These are phyloP conservation scores for Microcebus griseorufus DNA, from an alignment of 2,113 vertebrate genomes.

Conservation along the genomic window DNA sequence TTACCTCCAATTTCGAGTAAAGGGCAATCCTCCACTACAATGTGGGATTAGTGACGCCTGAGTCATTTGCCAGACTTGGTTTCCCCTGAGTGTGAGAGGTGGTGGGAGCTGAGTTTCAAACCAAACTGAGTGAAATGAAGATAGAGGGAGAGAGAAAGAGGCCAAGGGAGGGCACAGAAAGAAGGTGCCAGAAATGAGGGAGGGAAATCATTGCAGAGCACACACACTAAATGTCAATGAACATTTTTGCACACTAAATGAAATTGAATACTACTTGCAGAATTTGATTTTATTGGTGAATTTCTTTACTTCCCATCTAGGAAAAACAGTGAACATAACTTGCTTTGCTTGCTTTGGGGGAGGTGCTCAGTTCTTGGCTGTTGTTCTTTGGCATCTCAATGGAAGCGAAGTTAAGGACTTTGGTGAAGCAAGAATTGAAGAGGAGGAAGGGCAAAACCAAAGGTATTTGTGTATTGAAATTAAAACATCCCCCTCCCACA, in stretches of 20 bases:
- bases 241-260: neutral
- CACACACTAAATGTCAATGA: no score
- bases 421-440: slow-evolving; percentile 31
- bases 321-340: slow-evolving; percentile 64
- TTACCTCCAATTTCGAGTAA: neutral
- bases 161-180: accelerated
- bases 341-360: slow-evolving; percentile 81
- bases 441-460: neutral
- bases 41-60: neutral
- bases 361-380: slow-evolving; percentile 7
- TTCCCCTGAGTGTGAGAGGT: neutral
- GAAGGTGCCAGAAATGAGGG: neutral
- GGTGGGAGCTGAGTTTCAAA: neutral
- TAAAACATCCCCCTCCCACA: neutral
- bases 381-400: slow-evolving; percentile 75
- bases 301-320: slow-evolving; percentile 66
- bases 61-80: neutral
- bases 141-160: neutral
- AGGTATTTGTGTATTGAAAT: slow-evolving; percentile 40
- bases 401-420: accelerated
- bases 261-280: neutral
- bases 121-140: neutral
- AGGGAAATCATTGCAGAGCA: neutral
- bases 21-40: neutral
- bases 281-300: neutral